Evolutionary conservation across 2,797 vertebrate genomes (phyloP).

Genomic region (Phrynocephalus forsythii): DNA sequence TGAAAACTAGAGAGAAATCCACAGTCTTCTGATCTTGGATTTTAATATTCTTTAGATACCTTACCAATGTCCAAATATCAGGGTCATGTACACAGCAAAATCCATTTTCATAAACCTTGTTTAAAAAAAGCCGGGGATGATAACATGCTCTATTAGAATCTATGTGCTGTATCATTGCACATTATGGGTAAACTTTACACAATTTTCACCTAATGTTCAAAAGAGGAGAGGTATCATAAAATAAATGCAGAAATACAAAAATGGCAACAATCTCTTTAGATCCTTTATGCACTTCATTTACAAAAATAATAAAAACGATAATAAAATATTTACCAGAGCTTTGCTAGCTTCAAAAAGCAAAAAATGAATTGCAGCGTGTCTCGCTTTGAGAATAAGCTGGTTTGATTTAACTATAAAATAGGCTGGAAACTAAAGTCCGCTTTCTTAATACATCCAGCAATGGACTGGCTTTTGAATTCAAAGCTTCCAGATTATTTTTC

Average conservation of each 20-base stretch:
- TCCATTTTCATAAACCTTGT: conserved; percentile 69
- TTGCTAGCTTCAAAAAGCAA: conserved; percentile 68
- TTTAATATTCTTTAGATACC: conserved; percentile 67
- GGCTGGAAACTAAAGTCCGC: conserved; percentile 12
- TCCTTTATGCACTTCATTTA: conserved; percentile 77
- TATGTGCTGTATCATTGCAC: conserved; percentile 77
- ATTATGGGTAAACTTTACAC: conserved; percentile 75
- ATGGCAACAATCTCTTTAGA: conserved; percentile 69
- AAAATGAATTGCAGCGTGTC: conserved; percentile 64
- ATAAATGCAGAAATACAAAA: conserved; percentile 71
- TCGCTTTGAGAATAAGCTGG: conserved; percentile 58
- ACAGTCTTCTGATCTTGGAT: conserved; percentile 49
- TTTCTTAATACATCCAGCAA: conserved; percentile 22
- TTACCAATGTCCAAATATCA: conserved; percentile 63
- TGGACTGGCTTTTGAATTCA: neutral
- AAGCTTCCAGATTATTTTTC: neutral
- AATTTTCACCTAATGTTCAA: conserved; percentile 70
- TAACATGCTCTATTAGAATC: conserved; percentile 73
- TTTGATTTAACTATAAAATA: conserved; percentile 36
- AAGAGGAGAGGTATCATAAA: conserved; percentile 60
- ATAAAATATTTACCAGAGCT: conserved; percentile 79
- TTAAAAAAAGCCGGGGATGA: conserved; percentile 68
- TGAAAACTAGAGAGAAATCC: neutral
- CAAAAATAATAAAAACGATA: conserved; percentile 74
- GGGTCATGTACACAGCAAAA: conserved; percentile 57